Evolutionary conservation across 2,888 invertebrate genomes (phyloP).

Genomic region (Sussaba pulchella): DNA sequence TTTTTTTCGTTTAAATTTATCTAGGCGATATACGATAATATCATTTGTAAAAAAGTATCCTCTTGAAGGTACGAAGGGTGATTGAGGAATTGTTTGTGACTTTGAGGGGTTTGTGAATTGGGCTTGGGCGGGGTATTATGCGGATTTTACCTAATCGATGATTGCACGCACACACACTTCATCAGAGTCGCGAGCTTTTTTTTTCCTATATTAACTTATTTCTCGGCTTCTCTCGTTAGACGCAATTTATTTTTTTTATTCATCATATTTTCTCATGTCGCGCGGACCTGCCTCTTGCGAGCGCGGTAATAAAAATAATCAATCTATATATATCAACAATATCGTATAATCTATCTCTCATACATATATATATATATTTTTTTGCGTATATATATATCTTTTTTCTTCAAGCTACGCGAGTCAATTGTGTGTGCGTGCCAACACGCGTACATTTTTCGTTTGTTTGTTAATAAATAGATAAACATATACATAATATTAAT

Average conservation of each 20-base stretch:
- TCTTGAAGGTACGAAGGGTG: slow-evolving; percentile 68
- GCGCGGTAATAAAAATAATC: slow-evolving; percentile 79
- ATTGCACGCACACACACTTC: slow-evolving; percentile 67
- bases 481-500: slow-evolving; percentile 83
- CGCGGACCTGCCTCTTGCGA: slow-evolving; percentile 41
- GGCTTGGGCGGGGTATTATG: slow-evolving; percentile 39
- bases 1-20: slow-evolving; percentile 49
- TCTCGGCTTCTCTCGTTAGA: slow-evolving; percentile 45
- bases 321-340: slow-evolving; percentile 80
- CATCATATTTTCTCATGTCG: slow-evolving; percentile 30
- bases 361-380: slow-evolving; percentile 58
- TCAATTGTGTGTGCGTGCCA: slow-evolving; percentile 67
- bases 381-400: slow-evolving; percentile 56
- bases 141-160: slow-evolving; percentile 55
- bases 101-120: slow-evolving; percentile 47
- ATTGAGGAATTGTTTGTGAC: slow-evolving; percentile 66
- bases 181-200: slow-evolving; percentile 53
- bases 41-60: slow-evolving; percentile 78
- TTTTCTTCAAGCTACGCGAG: slow-evolving; percentile 63
- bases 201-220: slow-evolving; percentile 54
- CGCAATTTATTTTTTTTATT: slow-evolving; percentile 43
- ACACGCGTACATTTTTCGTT: slow-evolving; percentile 47
- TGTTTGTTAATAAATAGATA: slow-evolving; percentile 82
- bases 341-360: slow-evolving; percentile 69
- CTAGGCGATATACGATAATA: slow-evolving; percentile 71